A percentile compares a stretch with the other conserved stretches of the same genome.
phyloP scores from a whole-genome alignment of 2,797 vertebrate genomes.

The Lycodopsis pacificus region DNA sequence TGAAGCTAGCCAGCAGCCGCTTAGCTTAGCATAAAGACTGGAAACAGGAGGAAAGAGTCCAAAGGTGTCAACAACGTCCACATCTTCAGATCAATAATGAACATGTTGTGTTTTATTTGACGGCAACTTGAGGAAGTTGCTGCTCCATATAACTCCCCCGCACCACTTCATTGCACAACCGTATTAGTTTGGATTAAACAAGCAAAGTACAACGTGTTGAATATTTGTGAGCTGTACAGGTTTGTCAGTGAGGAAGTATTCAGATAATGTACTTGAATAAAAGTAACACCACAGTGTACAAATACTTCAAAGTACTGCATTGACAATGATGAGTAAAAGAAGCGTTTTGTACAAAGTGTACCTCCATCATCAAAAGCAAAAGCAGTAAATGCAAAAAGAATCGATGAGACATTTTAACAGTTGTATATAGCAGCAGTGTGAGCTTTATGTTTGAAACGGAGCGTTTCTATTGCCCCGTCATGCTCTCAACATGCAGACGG shows the following conservation, averaged over 20 bases:
- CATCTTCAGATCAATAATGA: background rate
- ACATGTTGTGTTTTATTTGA: background rate
- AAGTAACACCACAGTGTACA: background rate
- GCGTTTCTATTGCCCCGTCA: too few relatives aligned
- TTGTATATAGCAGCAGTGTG: too few relatives aligned
- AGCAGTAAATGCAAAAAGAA: too few relatives aligned
- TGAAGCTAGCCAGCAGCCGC: background rate
- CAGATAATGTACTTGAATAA: too few relatives aligned
- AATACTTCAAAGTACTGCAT: too few relatives aligned
- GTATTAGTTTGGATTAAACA: background rate
- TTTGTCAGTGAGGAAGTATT: background rate
- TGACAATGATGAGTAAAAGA: too few relatives aligned
- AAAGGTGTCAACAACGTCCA: background rate
- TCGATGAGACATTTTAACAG: too few relatives aligned
- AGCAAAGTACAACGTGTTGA: background rate
- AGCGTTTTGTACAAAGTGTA: too few relatives aligned
- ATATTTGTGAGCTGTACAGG: background rate
- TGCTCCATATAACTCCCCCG: background rate
- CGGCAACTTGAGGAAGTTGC: background rate
- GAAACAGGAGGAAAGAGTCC: background rate
- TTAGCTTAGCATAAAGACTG: background rate
- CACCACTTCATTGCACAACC: background rate
- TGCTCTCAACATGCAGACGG: too few relatives aligned
- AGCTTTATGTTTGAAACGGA: too few relatives aligned
- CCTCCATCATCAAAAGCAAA: too few relatives aligned